Conservation (phyloP, 2,113 vertebrate genomes). For the Sardina pilchardus region DNA sequence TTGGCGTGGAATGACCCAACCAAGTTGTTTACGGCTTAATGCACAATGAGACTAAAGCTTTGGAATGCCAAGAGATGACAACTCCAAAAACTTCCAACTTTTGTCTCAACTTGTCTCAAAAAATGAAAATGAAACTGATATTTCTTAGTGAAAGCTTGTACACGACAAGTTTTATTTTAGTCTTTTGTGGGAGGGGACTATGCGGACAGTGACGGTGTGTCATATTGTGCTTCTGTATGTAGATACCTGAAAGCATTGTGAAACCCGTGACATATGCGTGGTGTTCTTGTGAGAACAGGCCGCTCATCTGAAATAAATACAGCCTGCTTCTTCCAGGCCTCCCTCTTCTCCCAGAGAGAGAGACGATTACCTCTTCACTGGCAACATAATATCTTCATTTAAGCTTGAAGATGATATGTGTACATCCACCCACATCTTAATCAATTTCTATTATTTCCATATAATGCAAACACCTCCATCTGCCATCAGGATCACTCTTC, state of each 20-base stretch:
- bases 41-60: not conserved
- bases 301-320: not conserved
- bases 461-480: slow-evolving; percentile 13
- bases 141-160: no score
- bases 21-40: not conserved
- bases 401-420: not conserved
- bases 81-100: not conserved
- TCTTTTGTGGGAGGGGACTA: not conserved
- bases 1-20: no score
- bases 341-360: not conserved
- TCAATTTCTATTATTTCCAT: slow-evolving; percentile 15
- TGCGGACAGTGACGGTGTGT: not conserved
- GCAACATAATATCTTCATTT: slow-evolving; percentile 8
- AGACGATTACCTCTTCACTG: not conserved
- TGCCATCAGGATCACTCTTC: not conserved
- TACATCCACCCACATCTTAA: not conserved
- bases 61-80: not conserved
- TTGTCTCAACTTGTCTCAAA: not conserved
- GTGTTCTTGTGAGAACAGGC: not conserved
- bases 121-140: not conserved
- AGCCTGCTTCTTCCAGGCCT: not conserved
- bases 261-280: not conserved
- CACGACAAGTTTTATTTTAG: not conserved
- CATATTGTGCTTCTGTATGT: not conserved
- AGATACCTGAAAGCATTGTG: not conserved